Evolutionary conservation across 2,888 invertebrate genomes (phyloP).

Genomic region (Tyria jacobaeae): DNA sequence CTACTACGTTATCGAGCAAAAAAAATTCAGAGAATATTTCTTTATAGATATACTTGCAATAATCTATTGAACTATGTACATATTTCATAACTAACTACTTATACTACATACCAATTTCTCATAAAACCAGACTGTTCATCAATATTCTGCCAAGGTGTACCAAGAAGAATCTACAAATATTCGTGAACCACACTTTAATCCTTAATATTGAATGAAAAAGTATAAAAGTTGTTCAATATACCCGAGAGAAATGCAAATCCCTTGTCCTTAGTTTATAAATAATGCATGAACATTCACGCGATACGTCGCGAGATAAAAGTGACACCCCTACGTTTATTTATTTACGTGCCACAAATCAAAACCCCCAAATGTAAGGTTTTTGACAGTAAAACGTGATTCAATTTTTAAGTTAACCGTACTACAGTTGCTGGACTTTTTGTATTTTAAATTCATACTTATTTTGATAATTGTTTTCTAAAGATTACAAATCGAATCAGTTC

Average conservation of each 20-base stretch:
- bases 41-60: no score
- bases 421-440: neutral
- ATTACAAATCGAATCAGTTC: no score
- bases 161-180: constrained; percentile 59
- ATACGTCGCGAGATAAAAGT: constrained; percentile 41
- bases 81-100: no score
- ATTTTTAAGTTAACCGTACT: neutral
- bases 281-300: constrained; percentile 64
- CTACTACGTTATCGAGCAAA: no score
- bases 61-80: neutral
- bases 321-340: constrained; percentile 45
- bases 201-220: constrained; percentile 78
- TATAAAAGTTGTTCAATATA: constrained; percentile 80
- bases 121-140: constrained; percentile 54
- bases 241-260: constrained; percentile 72
- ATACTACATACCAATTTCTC: constrained; percentile 13
- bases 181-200: constrained; percentile 51
- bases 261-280: constrained; percentile 69
- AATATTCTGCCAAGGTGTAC: constrained; percentile 55
- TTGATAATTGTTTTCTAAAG: no score
- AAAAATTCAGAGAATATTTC: no score
- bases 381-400: constrained; percentile 1
- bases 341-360: constrained; percentile 41
- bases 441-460: no score
- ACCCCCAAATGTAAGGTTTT: constrained; percentile 15